A percentile compares a stretch with the other conserved stretches of the same genome.
These are phyloP conservation scores for Therioaphis trifolii DNA, from an alignment of 2,888 invertebrate genomes.

Conservation along the genomic window DNA sequence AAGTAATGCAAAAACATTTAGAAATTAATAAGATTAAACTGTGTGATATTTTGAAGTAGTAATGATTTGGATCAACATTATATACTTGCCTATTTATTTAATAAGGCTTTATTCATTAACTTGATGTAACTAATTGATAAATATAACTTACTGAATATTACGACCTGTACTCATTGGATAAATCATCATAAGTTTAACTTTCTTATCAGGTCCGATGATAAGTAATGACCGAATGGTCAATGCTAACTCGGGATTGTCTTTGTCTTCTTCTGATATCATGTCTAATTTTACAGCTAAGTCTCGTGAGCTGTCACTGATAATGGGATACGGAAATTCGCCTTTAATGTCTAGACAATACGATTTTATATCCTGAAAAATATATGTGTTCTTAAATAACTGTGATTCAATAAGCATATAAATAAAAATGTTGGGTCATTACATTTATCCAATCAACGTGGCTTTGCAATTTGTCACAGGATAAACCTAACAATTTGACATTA, in stretches of 20 bases:
- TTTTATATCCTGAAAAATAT: conserved; percentile 73
- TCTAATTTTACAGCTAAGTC: conserved; percentile 79
- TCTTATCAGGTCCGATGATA: conserved; percentile 83
- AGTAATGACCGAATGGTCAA: conserved; percentile 82
- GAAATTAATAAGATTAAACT: no score
- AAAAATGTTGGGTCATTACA: conserved; percentile 68
- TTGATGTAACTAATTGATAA: no score
- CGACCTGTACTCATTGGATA: conserved; percentile 89
- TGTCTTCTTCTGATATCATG: conserved; percentile 83
- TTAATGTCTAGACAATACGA: conserved; percentile 78
- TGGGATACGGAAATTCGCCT: conserved; percentile 83
- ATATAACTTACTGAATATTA: conserved; percentile 80
- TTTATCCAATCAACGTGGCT: conserved; percentile 83
- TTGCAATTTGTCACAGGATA: conserved; percentile 81
- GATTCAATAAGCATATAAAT: background rate
- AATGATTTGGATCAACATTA: no score
- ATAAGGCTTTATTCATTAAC: no score
- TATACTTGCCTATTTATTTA: no score
- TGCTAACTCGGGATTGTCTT: conserved; percentile 75
- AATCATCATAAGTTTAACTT: conserved; percentile 81
- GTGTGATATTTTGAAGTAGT: no score
- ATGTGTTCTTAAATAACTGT: no score
- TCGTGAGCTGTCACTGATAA: conserved; percentile 81
- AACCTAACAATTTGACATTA: conserved; percentile 80
- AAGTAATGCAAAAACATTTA: no score